Conservation (phyloP, 2,797 vertebrate genomes). For the Gallirallus australis region DNA sequence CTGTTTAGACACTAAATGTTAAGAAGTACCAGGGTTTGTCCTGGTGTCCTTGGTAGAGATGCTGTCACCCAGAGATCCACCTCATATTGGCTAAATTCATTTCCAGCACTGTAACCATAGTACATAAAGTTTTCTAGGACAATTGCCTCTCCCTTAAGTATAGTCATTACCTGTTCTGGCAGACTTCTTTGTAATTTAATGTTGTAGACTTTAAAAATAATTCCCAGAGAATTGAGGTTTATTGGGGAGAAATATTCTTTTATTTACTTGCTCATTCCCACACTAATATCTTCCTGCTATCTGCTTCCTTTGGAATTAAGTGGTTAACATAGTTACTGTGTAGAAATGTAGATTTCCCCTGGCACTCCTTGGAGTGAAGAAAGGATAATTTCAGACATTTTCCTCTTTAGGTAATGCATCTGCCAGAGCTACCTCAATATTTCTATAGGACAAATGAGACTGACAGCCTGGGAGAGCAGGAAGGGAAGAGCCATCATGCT, state of each 20-base stretch:
- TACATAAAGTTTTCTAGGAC: constrained; percentile 29
- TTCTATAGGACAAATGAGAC: constrained; percentile 35
- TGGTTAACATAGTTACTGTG: neutral
- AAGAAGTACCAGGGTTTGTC: neutral
- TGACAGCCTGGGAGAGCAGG: constrained; percentile 33
- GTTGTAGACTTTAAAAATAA: constrained; percentile 40
- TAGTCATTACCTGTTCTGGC: constrained; percentile 52
- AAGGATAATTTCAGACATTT: constrained; percentile 43
- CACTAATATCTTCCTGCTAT: constrained; percentile 28
- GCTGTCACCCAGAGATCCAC: neutral
- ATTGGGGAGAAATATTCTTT: constrained; percentile 52
- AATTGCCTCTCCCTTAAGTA: constrained; percentile 51
- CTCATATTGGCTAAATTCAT: neutral
- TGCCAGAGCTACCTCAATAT: constrained; percentile 25
- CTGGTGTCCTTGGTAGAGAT: neutral
- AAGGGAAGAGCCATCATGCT: neutral
- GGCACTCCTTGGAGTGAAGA: constrained; percentile 27
- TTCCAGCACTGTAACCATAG: neutral
- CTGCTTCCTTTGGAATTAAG: constrained; percentile 51
- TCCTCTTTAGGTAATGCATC: constrained; percentile 38
- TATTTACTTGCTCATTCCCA: constrained; percentile 70
- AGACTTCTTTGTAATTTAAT: constrained; percentile 35
- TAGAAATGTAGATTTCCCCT: constrained; percentile 50
- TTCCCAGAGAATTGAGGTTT: constrained; percentile 47
- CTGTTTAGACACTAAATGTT: neutral